Conservation (phyloP, 2,113 vertebrate species). For the Cyphomyrus discorhynchus region DNA sequence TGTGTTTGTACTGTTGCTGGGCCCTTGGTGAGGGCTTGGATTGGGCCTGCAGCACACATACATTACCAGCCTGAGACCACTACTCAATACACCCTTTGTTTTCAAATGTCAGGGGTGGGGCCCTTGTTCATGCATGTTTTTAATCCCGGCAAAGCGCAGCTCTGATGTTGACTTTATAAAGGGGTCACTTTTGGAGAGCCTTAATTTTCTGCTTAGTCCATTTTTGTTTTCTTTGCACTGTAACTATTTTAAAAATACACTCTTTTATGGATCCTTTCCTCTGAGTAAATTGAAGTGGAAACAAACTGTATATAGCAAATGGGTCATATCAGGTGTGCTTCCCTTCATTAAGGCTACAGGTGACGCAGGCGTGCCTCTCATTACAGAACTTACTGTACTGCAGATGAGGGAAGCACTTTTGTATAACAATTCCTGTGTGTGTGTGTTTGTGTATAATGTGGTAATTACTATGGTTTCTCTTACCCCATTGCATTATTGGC, state of each 20-base stretch:
- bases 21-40: neutral
- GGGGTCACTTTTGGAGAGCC: neutral
- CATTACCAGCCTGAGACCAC: constrained; percentile 26
- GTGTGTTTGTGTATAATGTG: neutral
- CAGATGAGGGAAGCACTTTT: neutral
- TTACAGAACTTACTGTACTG: neutral
- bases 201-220: neutral
- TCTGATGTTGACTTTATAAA: neutral
- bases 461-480: neutral
- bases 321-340: neutral
- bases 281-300: neutral
- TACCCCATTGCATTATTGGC: neutral
- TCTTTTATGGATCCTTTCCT: neutral
- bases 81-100: constrained; percentile 46
- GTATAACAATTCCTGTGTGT: neutral
- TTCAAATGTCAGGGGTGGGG: constrained; percentile 17
- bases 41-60: neutral
- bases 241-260: neutral
- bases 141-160: constrained; percentile 15
- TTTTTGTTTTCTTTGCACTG: neutral
- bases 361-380: neutral
- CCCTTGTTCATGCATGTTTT: constrained; percentile 20
- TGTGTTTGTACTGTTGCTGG: neutral
- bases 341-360: neutral
- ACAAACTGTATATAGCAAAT: neutral